These are phyloP conservation scores for Aurelia sp. DNA, from an alignment of 30 jellyfish, hydroid and myxozoan species.

Conservation along the genomic window DNA sequence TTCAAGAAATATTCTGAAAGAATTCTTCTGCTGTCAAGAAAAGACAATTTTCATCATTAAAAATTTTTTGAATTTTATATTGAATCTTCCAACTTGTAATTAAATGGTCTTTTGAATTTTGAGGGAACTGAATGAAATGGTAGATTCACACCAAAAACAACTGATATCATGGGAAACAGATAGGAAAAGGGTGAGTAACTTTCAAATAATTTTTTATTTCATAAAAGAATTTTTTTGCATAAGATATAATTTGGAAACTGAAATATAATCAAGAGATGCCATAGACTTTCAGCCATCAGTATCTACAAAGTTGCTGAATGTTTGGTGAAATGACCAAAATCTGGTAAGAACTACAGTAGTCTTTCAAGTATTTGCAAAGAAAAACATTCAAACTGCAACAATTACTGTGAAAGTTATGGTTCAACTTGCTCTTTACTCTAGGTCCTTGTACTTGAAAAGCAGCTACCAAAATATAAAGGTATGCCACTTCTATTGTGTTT, in stretches of 20 bases:
- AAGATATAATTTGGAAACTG: no score
- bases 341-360: no score
- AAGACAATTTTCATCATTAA: background rate
- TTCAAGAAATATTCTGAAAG: background rate
- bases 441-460: constrained; percentile 72
- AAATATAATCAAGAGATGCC: no score
- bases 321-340: no score
- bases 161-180: constrained; percentile 93
- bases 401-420: no score
- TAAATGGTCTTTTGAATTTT: background rate
- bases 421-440: background rate
- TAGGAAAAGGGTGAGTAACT: constrained; percentile 70
- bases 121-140: constrained; percentile 96
- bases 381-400: no score
- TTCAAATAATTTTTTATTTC: background rate
- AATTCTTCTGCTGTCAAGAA: no score
- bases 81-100: background rate
- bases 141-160: constrained; percentile 93
- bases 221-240: no score
- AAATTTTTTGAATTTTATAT: background rate
- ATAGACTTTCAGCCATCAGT: no score
- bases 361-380: no score
- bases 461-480: constrained; percentile 70
- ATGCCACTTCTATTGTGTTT: background rate
- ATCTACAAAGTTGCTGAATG: no score